A percentile compares a stretch with the other conserved stretches of the same genome.
Evolutionary conservation across 2,113 vertebrate species (phyloP).

Genomic region (Dipodomys ordii): DNA sequence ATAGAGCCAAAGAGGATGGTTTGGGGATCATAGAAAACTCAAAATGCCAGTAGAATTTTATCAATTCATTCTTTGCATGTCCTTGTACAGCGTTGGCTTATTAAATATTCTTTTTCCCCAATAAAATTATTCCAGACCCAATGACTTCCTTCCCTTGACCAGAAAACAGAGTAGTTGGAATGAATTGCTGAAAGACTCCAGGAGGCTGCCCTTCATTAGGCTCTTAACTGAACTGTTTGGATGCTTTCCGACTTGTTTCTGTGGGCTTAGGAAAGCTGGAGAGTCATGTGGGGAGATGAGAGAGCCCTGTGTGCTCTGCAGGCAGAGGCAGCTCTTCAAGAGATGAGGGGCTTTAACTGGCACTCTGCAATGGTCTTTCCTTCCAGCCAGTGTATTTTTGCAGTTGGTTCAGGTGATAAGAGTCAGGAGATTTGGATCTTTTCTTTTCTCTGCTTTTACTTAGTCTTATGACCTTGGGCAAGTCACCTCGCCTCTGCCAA

Average conservation of each 20-base stretch:
- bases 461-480: constrained; percentile 26
- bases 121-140: not conserved
- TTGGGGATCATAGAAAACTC: constrained; percentile 25
- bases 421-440: not conserved
- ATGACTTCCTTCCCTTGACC: not conserved
- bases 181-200: not conserved
- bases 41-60: not conserved
- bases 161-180: not conserved
- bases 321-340: not conserved
- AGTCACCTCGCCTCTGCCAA: not conserved
- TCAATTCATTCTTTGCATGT: constrained; percentile 23
- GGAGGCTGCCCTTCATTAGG: not conserved
- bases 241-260: not conserved
- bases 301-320: not conserved
- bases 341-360: not conserved
- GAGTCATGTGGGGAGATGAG: not conserved
- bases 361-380: not conserved
- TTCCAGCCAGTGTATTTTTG: constrained; percentile 16
- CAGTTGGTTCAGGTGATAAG: constrained; percentile 28
- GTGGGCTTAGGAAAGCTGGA: not conserved
- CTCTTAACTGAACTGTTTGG: not conserved
- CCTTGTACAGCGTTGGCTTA: not conserved
- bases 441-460: constrained; percentile 9
- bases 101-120: constrained; percentile 32
- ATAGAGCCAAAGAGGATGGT: not conserved